Percentiles rank a stretch among this genome's conserved stretches.
Evolutionary conservation across 2,888 invertebrate genomes (phyloP).

Genomic region (Scaptomyza tumidula): DNA sequence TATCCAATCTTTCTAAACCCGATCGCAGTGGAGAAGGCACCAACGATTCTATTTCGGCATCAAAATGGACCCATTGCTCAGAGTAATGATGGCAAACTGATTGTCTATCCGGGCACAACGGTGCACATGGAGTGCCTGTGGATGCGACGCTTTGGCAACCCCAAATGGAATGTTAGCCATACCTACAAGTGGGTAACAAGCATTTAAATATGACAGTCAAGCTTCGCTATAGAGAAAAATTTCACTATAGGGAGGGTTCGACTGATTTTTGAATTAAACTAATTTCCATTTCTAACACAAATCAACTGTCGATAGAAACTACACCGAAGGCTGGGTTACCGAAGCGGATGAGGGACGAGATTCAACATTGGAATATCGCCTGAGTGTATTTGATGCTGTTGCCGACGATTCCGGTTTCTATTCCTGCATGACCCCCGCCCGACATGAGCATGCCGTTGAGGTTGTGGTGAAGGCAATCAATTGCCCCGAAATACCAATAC

Average conservation of each 20-base stretch:
- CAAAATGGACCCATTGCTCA: conserved; percentile 93
- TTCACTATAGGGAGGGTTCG: background rate
- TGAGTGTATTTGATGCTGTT: conserved; percentile 92
- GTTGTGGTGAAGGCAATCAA: conserved; percentile 92
- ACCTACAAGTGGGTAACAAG: conserved; percentile 85
- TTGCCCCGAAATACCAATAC: conserved; percentile 90
- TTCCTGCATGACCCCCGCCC: conserved; percentile 93
- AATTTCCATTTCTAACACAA: conserved; percentile 1
- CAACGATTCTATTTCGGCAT: conserved; percentile 93
- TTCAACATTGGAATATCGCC: conserved; percentile 90
- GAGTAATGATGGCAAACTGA: conserved; percentile 92
- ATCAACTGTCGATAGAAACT: conserved; percentile 85
- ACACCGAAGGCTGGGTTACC: conserved; percentile 92
- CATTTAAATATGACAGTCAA: background rate
- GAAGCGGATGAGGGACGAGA: conserved; percentile 90
- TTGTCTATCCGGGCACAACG: conserved; percentile 93
- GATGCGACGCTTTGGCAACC: conserved; percentile 93
- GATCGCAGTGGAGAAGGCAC: conserved; percentile 91
- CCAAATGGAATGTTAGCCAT: conserved; percentile 92
- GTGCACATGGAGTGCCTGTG: conserved; percentile 95
- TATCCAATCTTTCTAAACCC: background rate
- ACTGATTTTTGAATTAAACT: background rate
- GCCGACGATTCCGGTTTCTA: conserved; percentile 93
- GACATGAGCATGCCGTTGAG: conserved; percentile 92
- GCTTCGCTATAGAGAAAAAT: too few relatives aligned